Percentiles rank a stretch among this genome's conserved stretches.
phyloP scores from a whole-genome alignment of 2,797 vertebrate species.

The Sebastes diploproa region DNA sequence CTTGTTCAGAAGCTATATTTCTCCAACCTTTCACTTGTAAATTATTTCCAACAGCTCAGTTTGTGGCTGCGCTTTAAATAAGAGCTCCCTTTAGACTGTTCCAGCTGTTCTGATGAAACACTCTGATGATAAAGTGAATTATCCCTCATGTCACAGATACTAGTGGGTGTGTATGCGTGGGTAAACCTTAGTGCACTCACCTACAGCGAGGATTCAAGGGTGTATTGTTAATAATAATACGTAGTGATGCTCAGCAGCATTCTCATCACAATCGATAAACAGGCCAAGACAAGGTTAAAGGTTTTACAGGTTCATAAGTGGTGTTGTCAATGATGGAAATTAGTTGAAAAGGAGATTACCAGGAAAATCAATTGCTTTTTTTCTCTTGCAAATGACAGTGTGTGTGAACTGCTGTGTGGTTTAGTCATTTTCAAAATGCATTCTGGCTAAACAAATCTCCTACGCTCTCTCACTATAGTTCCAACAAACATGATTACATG shows the following conservation, averaged over 20 bases:
- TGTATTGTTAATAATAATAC: conserved; percentile 32
- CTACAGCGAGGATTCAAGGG: conserved; percentile 1
- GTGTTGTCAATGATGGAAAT: conserved; percentile 54
- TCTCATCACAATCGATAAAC: conserved; percentile 36
- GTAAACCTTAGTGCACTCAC: neutral
- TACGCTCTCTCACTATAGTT: neutral
- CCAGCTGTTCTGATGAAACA: conserved; percentile 29
- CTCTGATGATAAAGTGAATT: conserved; percentile 24
- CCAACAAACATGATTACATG: neutral
- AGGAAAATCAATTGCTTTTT: conserved; percentile 51
- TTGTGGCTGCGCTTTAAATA: conserved; percentile 26
- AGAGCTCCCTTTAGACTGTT: conserved; percentile 8
- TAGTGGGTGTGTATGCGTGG: neutral
- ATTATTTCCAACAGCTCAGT: conserved; percentile 15
- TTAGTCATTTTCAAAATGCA: neutral
- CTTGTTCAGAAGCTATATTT: conserved; percentile 7
- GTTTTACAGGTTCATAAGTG: conserved; percentile 50
- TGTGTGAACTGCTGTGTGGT: conserved; percentile 23
- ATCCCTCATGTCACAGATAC: neutral
- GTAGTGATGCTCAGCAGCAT: conserved; percentile 23
- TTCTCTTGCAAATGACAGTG: conserved; percentile 29
- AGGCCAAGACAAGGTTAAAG: conserved; percentile 38
- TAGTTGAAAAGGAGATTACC: conserved; percentile 46
- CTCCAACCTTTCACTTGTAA: neutral
- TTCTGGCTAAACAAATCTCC: neutral